Evolutionary conservation across 2,797 vertebrate genomes (phyloP).

Genomic region (Sylvia borin): DNA sequence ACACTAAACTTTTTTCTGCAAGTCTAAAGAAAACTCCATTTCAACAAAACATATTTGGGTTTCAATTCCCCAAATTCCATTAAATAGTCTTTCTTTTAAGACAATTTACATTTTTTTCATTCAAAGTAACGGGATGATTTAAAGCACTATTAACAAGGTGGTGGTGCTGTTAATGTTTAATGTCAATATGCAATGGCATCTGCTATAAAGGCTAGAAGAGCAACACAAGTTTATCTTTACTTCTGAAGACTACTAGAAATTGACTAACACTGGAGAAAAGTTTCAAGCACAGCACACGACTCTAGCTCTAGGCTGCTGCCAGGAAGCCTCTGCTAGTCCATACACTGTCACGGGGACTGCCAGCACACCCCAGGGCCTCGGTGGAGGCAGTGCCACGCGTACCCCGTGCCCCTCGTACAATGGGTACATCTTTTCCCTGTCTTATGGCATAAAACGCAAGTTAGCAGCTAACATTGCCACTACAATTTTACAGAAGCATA

Average conservation of each 20-base stretch:
- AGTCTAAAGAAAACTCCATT: slow-evolving; percentile 57
- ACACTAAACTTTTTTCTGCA: slow-evolving; percentile 37
- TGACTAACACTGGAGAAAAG: slow-evolving; percentile 2
- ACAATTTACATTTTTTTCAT: slow-evolving; percentile 52
- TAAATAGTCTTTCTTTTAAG: slow-evolving; percentile 46
- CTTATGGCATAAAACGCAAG: not conserved
- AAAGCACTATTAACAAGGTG: slow-evolving; percentile 67
- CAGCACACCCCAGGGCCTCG: not conserved
- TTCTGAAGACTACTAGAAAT: slow-evolving; percentile 25
- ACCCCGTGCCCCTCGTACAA: rapidly evolving
- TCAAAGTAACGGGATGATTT: slow-evolving; percentile 61
- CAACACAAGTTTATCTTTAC: slow-evolving; percentile 49
- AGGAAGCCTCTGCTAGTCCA: not conserved
- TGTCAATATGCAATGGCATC: slow-evolving; percentile 61
- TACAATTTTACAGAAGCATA: slow-evolving; percentile 34
- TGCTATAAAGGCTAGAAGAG: slow-evolving; percentile 62
- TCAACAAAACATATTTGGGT: slow-evolving; percentile 46
- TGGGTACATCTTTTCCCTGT: not conserved
- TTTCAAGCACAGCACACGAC: not conserved
- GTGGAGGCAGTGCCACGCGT: rapidly evolving
- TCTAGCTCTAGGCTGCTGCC: not conserved
- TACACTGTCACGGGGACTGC: rapidly evolving
- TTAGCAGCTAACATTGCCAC: slow-evolving; percentile 16
- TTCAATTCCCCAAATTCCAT: slow-evolving; percentile 14
- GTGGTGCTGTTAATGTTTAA: slow-evolving; percentile 61